Evolutionary conservation across 2,888 invertebrate species (phyloP).

Genomic region (Apodemia hepburni): DNA sequence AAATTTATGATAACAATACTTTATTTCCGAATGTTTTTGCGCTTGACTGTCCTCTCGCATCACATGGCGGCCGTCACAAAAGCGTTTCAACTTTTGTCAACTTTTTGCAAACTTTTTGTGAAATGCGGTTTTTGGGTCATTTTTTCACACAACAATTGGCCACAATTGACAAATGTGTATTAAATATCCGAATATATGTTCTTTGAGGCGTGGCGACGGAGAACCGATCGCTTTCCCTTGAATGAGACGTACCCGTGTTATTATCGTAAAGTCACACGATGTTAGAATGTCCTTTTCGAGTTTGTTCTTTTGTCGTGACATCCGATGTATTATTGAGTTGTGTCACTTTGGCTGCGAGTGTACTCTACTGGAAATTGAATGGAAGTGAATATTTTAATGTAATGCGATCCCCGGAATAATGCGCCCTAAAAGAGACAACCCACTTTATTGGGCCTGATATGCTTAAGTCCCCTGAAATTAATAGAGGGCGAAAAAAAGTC

Average conservation of each 20-base stretch:
- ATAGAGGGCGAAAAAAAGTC: too few relatives aligned
- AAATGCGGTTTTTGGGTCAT: constrained; percentile 56
- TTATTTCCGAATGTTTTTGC: not conserved
- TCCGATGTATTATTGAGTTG: constrained; percentile 5
- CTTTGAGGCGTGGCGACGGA: not conserved
- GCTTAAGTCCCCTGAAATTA: too few relatives aligned
- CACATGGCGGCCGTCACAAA: constrained; percentile 17
- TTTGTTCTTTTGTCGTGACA: not conserved
- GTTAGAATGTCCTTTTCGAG: constrained; percentile 6
- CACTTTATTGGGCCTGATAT: too few relatives aligned
- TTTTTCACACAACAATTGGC: constrained; percentile 25
- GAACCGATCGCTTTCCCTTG: not conserved
- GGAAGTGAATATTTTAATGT: not conserved
- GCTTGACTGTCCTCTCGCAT: not conserved
- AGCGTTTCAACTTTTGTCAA: constrained; percentile 17
- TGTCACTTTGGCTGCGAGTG: constrained; percentile 1
- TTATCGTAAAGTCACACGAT: constrained; percentile 6
- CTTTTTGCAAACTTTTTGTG: constrained; percentile 34
- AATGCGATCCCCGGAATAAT: not conserved
- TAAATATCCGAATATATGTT: not conserved
- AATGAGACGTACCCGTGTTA: not conserved
- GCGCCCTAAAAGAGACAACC: not conserved
- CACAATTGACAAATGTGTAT: constrained; percentile 11
- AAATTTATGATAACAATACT: too few relatives aligned
- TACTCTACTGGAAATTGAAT: not conserved